phyloP scores from a whole-genome alignment of 2,113 vertebrate species.

The Oreotrochilus melanogaster region DNA sequence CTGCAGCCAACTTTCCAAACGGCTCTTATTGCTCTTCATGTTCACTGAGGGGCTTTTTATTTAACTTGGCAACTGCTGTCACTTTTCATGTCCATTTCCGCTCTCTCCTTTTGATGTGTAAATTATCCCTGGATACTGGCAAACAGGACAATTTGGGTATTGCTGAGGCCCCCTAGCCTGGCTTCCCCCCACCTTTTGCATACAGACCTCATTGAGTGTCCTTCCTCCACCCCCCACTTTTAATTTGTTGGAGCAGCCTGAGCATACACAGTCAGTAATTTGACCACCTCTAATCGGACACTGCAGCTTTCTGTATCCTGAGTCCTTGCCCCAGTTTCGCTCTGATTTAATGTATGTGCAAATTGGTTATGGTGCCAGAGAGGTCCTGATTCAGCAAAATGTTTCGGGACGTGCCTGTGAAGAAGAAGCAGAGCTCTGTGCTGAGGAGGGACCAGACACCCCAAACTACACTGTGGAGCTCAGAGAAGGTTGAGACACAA shows the following conservation, averaged over 20 bases:
- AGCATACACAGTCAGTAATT: conserved; percentile 22
- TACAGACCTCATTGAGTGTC: conserved; percentile 57
- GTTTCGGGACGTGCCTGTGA: background rate
- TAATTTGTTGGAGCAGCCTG: conserved; percentile 51
- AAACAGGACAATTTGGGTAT: conserved; percentile 71
- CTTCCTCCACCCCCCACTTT: background rate
- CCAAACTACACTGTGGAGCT: background rate
- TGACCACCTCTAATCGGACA: background rate
- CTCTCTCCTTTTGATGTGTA: conserved; percentile 72
- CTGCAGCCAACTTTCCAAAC: conserved; percentile 70
- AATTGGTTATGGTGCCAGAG: background rate
- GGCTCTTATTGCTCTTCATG: conserved; percentile 66
- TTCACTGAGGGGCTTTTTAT: conserved; percentile 77
- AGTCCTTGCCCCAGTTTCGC: background rate
- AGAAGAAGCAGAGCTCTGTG: background rate
- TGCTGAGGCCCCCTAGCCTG: conserved; percentile 43
- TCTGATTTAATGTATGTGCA: background rate
- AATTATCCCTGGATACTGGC: conserved; percentile 70
- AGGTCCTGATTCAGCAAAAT: background rate
- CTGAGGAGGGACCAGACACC: background rate
- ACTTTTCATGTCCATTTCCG: conserved; percentile 73
- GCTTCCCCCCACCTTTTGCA: conserved; percentile 55
- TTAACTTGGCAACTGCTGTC: conserved; percentile 74
- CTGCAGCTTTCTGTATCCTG: background rate
- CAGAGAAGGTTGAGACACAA: background rate